Evolutionary conservation across 2,888 invertebrate genomes (phyloP).

Genomic region (Epistrophe eligans): DNA sequence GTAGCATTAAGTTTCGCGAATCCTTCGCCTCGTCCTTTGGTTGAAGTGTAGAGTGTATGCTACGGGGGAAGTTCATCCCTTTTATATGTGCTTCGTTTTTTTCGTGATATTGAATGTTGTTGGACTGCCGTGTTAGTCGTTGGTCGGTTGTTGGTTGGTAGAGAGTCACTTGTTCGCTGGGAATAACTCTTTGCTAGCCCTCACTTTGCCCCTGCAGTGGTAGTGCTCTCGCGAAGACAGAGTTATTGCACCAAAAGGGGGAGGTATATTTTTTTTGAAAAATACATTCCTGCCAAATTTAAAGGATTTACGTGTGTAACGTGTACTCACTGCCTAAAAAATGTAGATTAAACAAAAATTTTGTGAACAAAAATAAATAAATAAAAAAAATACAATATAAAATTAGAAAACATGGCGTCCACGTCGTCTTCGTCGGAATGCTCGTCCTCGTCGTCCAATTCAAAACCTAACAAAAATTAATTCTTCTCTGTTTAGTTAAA

Average conservation of each 20-base stretch:
- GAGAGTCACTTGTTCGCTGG: conserved; percentile 69
- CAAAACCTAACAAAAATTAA: conserved; percentile 59
- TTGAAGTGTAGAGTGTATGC: conserved; percentile 53
- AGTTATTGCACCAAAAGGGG: conserved; percentile 66
- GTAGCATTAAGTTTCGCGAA: conserved; percentile 40
- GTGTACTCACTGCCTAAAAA: conserved; percentile 56
- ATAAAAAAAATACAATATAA: conserved; percentile 52
- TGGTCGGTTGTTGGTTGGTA: conserved; percentile 74
- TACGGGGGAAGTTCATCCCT: conserved; percentile 66
- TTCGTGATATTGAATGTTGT: conserved; percentile 63
- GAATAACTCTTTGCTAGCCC: conserved; percentile 71
- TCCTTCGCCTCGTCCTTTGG: conserved; percentile 66
- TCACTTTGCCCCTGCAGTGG: conserved; percentile 69
- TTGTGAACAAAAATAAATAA: conserved; percentile 8
- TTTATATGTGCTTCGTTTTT: conserved; percentile 58
- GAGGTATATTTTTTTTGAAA: conserved; percentile 13
- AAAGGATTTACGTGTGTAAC: conserved; percentile 43
- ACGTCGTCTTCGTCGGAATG: conserved; percentile 71
- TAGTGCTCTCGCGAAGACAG: conserved; percentile 66
- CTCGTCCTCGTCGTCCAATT: conserved; percentile 69
- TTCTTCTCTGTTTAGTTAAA: conserved; percentile 13
- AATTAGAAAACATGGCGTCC: conserved; percentile 73
- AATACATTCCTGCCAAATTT: conserved; percentile 39
- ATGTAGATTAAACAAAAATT: conserved; percentile 55
- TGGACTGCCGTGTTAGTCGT: conserved; percentile 68